Base-by-base conservation (phyloP, 2,888 invertebrate genomes). In the Platycheirus rosarum region DNA sequence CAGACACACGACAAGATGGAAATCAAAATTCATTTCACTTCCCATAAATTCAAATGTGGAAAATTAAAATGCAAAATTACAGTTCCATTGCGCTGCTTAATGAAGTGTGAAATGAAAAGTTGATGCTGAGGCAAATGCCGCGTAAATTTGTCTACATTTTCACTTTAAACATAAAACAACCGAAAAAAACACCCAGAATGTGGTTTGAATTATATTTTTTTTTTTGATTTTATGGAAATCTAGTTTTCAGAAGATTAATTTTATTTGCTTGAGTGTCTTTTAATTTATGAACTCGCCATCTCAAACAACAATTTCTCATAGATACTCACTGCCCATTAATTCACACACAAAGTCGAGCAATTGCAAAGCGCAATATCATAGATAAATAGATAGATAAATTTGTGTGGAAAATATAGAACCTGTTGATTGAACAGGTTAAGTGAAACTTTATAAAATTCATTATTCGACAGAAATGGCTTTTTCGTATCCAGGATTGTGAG, bases 41-140 rank as follows among this genome's bases (percentile, higher is more conserved):
- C 37, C 65, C 65, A 80, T 80, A 75, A 75, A 80, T 75, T 79
- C 29, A 57, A 69, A 69, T 74, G 75, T 53, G 44, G 13, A 14
- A 75, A 63, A 63, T 62, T 75, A 49, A 70, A 75, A 75, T 80
- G 65, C 70, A 60, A 76, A 76, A 76, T 76, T 62, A 66, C 71
- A 66, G 46, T 57, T 18, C 49, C 53, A 48, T 69, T 42, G 37
- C 65, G 20, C 46, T 23, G 53, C 53, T 42, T 40, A 70, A 51
- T 66, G 53, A 76, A 71, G 76, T 80, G 70, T 53, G 71, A 82
- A 82, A 62, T 66, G 80, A 71, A 76, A 82, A 71, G 51, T 80
- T 76, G 76, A 71, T 51, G 48, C 9, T 44, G 66, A 37, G 11
- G 51, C 51, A 78, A 73, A 71, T 73, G 73, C 60, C 60, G 66